Base-by-base conservation (phyloP, 2,888 invertebrate genomes). In the Cephus runcator region DNA sequence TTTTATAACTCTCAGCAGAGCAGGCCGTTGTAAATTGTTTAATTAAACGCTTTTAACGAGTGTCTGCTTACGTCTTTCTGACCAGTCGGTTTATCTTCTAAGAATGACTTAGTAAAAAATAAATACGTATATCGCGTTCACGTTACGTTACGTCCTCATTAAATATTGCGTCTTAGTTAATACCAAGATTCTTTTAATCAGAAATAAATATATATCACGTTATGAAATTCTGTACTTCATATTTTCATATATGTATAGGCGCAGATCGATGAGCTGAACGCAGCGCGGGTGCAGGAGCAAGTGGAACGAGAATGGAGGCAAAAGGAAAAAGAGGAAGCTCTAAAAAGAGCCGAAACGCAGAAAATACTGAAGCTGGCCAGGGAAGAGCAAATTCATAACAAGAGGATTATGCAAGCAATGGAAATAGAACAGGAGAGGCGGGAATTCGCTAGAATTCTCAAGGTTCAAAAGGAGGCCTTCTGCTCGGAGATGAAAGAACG, bases 281-380 rank as follows among this genome's bases (percentile, higher is more conserved):
- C 93, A 0, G 84, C 92, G 33, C 90, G 93, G 69, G 88, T 93
- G 15, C 93, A 93, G 83, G 94, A 94, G 85, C 93, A 94, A 86
- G 95, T 95, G 34, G 96, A 96, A 87, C 92, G 95, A 15, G 94
- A 95, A 84, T 96, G 95, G 94, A 92, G 96, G 1, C 92, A 93
- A 15, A 93, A 93, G 79, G 96, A 96, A 89, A 92, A 94, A 40
- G 93, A 93, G 78, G 94, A 93, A 1, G 95, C 95, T 12, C 85
- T 93, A 76, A 94, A 93, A 86, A 92, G 93, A 81, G 92, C 93
- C 83, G 92, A 92, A 76, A 93, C 93, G 80, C 92, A 93, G 87
- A 92, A 92, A 81, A 90, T 91, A 40, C 87, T 94, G 79, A 93
- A 93, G 79, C 91, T 92, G 71, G 93, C 93, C 23, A 90, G 95